A percentile compares a stretch with the other conserved stretches of the same genome.
These are phyloP conservation scores for Coleophora flavipennella DNA, from an alignment of 2,888 invertebrate genomes.

Conservation along the genomic window DNA sequence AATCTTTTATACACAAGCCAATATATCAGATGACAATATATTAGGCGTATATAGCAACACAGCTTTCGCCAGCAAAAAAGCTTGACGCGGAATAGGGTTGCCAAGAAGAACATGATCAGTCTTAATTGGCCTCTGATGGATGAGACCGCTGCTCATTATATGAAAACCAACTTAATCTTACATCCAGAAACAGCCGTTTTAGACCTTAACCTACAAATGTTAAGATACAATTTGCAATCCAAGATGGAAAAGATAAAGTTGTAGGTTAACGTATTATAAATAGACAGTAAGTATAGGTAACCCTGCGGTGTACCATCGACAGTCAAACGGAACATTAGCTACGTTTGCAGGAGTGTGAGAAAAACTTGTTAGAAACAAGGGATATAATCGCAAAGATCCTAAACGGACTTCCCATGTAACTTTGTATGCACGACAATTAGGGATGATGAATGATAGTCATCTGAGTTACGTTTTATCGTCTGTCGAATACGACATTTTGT, in stretches of 20 bases:
- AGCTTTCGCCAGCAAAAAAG: constrained; percentile 19
- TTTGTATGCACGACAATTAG: too few relatives aligned
- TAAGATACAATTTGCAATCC: not conserved
- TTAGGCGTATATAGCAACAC: constrained; percentile 1
- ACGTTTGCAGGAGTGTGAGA: not conserved
- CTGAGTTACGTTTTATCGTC: too few relatives aligned
- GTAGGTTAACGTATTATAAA: constrained; percentile 11
- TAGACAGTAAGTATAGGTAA: constrained; percentile 28
- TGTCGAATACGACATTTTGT: too few relatives aligned
- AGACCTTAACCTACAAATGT: not conserved
- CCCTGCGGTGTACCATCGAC: constrained; percentile 18
- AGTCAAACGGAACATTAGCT: constrained; percentile 16
- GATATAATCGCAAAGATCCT: too few relatives aligned
- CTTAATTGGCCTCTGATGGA: constrained; percentile 61
- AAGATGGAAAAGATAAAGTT: constrained; percentile 5
- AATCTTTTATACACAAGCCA: too few relatives aligned
- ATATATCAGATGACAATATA: too few relatives aligned
- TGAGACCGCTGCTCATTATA: constrained; percentile 30
- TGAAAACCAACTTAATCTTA: constrained; percentile 23
- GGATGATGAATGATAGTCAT: too few relatives aligned
- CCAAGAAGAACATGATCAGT: constrained; percentile 52
- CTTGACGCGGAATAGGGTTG: constrained; percentile 47
- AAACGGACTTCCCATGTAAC: too few relatives aligned
- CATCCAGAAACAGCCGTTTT: not conserved
- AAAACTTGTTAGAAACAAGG: too few relatives aligned